Evolutionary conservation across 2,113 vertebrate genomes (phyloP).

Genomic region (Serilophus lunatus): DNA sequence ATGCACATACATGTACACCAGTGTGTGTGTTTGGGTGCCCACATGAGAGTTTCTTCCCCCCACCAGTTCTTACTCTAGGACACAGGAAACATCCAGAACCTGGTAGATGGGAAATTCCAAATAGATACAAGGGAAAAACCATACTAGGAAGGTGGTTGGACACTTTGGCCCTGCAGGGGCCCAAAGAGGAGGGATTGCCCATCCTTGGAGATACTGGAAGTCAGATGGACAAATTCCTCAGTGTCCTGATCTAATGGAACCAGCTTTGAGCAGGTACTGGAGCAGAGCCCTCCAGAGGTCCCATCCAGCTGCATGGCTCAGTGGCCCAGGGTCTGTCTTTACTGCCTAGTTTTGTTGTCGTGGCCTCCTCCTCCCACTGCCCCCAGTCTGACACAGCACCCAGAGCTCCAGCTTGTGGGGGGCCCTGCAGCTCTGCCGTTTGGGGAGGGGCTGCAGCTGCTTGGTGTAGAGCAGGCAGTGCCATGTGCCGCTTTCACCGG

Average conservation of each 20-base stretch:
- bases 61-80: not conserved
- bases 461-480: rapidly evolving
- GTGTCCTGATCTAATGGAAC: not conserved
- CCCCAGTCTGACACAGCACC: not conserved
- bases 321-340: not conserved
- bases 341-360: not conserved
- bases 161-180: not conserved
- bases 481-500: too few species aligned
- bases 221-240: not conserved
- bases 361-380: not conserved
- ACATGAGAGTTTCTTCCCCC: not conserved
- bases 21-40: too few species aligned
- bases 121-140: not conserved
- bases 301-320: not conserved
- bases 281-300: not conserved
- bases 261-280: not conserved
- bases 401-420: not conserved
- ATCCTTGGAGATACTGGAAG: not conserved
- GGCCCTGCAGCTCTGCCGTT: not conserved
- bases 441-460: not conserved
- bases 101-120: not conserved
- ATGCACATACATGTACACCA: not conserved
- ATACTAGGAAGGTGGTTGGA: not conserved
- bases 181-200: rapidly evolving
- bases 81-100: not conserved